Base-by-base conservation (phyloP, 2,888 invertebrate species). In the Peribatodes rhomboidaria region DNA sequence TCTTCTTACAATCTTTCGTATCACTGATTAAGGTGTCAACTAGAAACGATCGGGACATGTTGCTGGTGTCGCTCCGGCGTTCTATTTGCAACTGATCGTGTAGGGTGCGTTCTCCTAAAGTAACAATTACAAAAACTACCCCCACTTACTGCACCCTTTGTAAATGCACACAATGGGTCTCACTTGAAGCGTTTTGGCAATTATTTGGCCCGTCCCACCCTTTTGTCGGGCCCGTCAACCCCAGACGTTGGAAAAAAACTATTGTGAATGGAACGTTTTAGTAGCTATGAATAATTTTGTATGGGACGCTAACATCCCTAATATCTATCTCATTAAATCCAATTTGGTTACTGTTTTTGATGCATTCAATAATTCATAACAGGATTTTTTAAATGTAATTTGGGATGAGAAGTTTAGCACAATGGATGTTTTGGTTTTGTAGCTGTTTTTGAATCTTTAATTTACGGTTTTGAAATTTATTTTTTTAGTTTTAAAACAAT, bases 1-100 rank as follows among this genome's bases (percentile, higher is more conserved):
- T 75, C 77, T 86, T 86, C 74, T 88, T 87, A 52, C 86, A 87
- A 63, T 93, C 91, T 74, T 95, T 95, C 46, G 95, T 83, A 62
- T 94, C 95, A 90, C 95, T 95, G 71, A 97, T 96, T 61, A 97
- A 87, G 56, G 97, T 96, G 80, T 97, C 97, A 80, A 97, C 96
- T 61, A 97, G 86, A 81, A 97, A 97, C 71, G 97, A 97, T 74
- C 97, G 95, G 67, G 97, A 97, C 97, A 97, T 97, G 75, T 74
- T 75, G 73, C 73, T 85, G 70, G 75, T 73, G 63, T 47, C 64
- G 42, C 59, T 42, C 57, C 79, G 82, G 76, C 78, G 86, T 81
- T 76, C 77, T 78, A 75, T 77, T 74, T 74, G 74, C 81, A 74
- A 93, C 92, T 93, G 87, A 82, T 82, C 80, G 70, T 71, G 70